Conservation (phyloP, 2,113 vertebrate genomes). For the Oncorhynchus keta region DNA sequence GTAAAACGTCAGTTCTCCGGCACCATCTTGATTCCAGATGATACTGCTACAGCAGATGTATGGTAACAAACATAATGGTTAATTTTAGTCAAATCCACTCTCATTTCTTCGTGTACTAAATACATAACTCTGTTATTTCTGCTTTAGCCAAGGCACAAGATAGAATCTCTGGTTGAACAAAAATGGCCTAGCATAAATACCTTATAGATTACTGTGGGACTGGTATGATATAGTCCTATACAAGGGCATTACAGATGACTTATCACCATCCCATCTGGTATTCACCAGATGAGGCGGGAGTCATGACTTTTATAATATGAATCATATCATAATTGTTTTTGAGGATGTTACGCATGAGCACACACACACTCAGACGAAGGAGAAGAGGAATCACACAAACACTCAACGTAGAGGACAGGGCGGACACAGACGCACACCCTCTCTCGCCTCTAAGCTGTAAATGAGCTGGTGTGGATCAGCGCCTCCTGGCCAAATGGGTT, state of each 20-base stretch:
- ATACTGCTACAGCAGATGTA: background rate
- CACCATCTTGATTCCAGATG: background rate
- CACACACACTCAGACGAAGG: conserved; percentile 26
- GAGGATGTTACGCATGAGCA: conserved; percentile 12
- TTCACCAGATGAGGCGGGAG: conserved; percentile 43
- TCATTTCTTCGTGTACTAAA: conserved; percentile 4
- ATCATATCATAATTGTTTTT: background rate
- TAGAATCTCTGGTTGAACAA: background rate
- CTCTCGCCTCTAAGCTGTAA: conserved; percentile 44
- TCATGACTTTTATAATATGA: conserved; percentile 12
- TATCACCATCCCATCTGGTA: conserved; percentile 27
- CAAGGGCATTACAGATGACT: conserved; percentile 35
- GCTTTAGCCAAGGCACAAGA: background rate
- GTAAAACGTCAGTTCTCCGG: too few species aligned
- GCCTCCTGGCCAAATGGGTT: conserved; percentile 62
- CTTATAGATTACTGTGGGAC: background rate
- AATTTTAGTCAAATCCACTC: conserved; percentile 3
- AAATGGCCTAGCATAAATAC: background rate
- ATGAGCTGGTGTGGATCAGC: conserved; percentile 60
- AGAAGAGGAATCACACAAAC: conserved; percentile 24
- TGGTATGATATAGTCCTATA: background rate
- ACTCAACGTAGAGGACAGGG: conserved; percentile 26
- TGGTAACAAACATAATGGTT: background rate
- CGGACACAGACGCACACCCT: conserved; percentile 17
- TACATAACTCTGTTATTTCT: conserved; percentile 2